Evolutionary conservation across 2,888 invertebrate species (phyloP), one percentile per base, ranked within the genome.

Genomic region (Agonopterix heracliana): DNA sequence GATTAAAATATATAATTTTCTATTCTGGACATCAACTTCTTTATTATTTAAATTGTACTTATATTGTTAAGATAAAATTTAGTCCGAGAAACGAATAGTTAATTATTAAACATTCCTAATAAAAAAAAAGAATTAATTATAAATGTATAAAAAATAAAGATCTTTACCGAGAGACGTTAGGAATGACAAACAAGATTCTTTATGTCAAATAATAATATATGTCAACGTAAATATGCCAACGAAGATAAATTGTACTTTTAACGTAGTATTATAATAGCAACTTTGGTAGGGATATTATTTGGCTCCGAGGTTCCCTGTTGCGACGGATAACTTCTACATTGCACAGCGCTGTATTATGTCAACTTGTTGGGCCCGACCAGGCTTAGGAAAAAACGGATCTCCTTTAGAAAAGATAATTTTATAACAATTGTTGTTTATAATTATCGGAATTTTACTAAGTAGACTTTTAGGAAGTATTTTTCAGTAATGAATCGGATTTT

Each of bases 81-180:
- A 84, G 83, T 82, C 84, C 84, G 84, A 77, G 71, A 66, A 61
- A 66, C 66, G 63, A 71, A 75, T 59, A 64, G 72, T 74, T 65
- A 60, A 68, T 66, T 63, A 71, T 61, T 59, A 65, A 76, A 74
- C 73, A 64, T 66, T 68, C 65, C 70, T 72, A 78, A 26, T 26
- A 26, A 26, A 71, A 62, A 61, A 69, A 69, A 60, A 60, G 59
- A 61, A 68, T 66, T 65, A 61, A 66, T 66, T 66, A 73, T 65
- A 84, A 86, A 84, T 73, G 78, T 84, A 81, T 84, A 86, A 84
- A 88, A 86, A 88, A 86, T 86, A 88, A 88, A 88, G 84, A 86
- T 88, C 82, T 85, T 80, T 67, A 73, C 72, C 71, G 79, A 77
- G 79, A 80, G 71, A 80, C 75, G 74, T 68, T 57, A 83, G 85